Conservation (phyloP, 1,140 invertebrate genomes). For the Drosophila suzukii region DNA sequence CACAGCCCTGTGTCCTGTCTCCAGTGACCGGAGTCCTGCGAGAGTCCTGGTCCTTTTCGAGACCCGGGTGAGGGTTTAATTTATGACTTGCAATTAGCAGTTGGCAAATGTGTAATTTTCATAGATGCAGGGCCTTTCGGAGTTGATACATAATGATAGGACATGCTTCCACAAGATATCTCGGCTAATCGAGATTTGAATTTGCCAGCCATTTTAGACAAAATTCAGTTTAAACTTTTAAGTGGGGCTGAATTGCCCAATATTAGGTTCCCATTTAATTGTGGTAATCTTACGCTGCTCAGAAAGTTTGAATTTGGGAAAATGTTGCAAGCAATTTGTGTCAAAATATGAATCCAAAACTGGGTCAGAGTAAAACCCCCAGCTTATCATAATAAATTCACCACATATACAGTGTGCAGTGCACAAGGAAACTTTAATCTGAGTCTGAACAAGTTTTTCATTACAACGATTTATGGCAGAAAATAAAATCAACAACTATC, state of each 20-base stretch:
- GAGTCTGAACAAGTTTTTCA: slow-evolving; percentile 12
- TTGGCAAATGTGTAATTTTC: slow-evolving; percentile 78
- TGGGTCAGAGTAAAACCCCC: slow-evolving; percentile 3
- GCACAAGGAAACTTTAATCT: slow-evolving; percentile 10
- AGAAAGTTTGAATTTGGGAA: not conserved
- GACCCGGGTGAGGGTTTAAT: slow-evolving; percentile 48
- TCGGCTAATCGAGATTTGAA: slow-evolving; percentile 34
- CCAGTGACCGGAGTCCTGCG: slow-evolving; percentile 13
- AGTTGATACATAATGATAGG: slow-evolving; percentile 54
- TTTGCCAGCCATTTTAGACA: slow-evolving; percentile 6
- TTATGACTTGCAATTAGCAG: slow-evolving; percentile 78
- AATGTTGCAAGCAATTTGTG: not conserved
- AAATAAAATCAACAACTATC: slow-evolving; percentile 29
- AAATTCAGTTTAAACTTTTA: slow-evolving; percentile 33
- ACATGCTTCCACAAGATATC: slow-evolving; percentile 28
- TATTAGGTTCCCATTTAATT: slow-evolving; percentile 37
- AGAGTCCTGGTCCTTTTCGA: slow-evolving; percentile 16
- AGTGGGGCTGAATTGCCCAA: slow-evolving; percentile 22
- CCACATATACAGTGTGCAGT: not conserved
- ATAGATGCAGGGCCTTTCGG: slow-evolving; percentile 39
- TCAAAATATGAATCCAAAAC: slow-evolving; percentile 2
- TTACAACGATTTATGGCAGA: slow-evolving; percentile 12
- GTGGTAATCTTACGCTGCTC: not conserved
- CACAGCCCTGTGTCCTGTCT: slow-evolving; percentile 11
- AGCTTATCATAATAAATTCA: slow-evolving; percentile 16